A percentile compares a stretch with the other conserved stretches of the same genome.
Conservation (phyloP, 2,797 vertebrate genomes). For the Thunnus albacares region DNA sequence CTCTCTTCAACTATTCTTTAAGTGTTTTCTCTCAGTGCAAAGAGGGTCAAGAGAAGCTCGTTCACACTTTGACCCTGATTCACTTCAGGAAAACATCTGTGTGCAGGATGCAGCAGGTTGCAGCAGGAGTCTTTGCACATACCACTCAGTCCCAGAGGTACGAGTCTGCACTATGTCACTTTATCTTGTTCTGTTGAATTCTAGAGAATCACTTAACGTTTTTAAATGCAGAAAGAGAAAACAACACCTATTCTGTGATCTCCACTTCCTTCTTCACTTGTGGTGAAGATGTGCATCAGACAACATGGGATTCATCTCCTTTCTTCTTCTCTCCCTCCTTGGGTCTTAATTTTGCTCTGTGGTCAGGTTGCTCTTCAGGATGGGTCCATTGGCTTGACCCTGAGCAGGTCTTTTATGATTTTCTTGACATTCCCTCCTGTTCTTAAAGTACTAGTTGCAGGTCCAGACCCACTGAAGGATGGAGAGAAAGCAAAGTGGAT, state of each 20-base stretch:
- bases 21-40: constrained; percentile 29
- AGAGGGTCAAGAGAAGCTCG: constrained; percentile 42
- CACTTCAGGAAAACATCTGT: constrained; percentile 38
- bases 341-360: constrained; percentile 9
- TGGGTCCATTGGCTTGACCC: constrained; percentile 10
- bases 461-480: constrained; percentile 39
- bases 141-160: constrained; percentile 32
- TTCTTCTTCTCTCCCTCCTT: neutral
- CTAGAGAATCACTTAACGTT: neutral
- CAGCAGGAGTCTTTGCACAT: constrained; percentile 19
- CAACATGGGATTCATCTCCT: neutral
- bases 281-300: constrained; percentile 24
- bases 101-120: constrained; percentile 13
- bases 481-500: neutral
- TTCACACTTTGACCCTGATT: constrained; percentile 48
- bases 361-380: neutral
- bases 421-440: constrained; percentile 23
- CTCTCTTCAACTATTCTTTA: neutral
- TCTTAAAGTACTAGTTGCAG: constrained; percentile 32
- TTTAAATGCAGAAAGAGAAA: neutral
- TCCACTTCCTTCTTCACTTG: constrained; percentile 29
- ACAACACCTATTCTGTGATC: constrained; percentile 31
- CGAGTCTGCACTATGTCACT: neutral
- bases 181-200: neutral
- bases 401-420: constrained; percentile 23